A percentile compares a stretch with the other conserved stretches of the same genome.
These are phyloP conservation scores for Hyphantria cunea DNA, from an alignment of 1,140 invertebrate genomes.

Conservation along the genomic window DNA sequence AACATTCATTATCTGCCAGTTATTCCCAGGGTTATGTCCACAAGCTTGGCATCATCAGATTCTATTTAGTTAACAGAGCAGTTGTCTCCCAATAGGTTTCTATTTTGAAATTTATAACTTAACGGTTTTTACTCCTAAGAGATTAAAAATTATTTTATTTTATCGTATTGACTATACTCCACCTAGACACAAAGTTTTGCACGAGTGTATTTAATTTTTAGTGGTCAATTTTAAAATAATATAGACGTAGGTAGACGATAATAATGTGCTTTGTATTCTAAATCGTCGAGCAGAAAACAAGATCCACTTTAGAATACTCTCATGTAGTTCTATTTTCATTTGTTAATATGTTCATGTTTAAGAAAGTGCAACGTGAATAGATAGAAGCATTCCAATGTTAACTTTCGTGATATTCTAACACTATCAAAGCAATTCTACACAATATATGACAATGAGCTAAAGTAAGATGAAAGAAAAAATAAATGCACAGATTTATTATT, in stretches of 20 bases:
- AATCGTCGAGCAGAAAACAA: conserved; percentile 42
- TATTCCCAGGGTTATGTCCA: conserved; percentile 38
- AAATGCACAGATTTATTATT: too few species aligned
- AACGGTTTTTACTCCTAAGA: conserved; percentile 9
- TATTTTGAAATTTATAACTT: conserved; percentile 48
- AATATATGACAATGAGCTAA: too few species aligned
- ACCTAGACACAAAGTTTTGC: too few species aligned
- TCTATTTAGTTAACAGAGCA: conserved; percentile 57
- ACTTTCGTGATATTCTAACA: too few species aligned
- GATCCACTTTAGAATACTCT: conserved; percentile 29
- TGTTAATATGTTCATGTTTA: too few species aligned
- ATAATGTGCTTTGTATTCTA: conserved; percentile 40
- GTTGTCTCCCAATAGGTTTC: conserved; percentile 28
- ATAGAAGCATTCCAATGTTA: too few species aligned
- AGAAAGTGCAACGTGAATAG: too few species aligned
- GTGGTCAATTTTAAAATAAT: too few species aligned
- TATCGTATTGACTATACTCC: too few species aligned
- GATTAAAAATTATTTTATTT: conserved; percentile 10
- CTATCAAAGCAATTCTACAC: too few species aligned
- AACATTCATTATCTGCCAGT: conserved; percentile 35
- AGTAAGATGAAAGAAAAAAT: too few species aligned
- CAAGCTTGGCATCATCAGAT: conserved; percentile 50
- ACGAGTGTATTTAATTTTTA: too few species aligned
- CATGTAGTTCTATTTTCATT: conserved; percentile 2
- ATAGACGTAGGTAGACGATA: conserved; percentile 10